phyloP scores from a whole-genome alignment of 2,797 vertebrate genomes.

The Coregonus ussuriensis region DNA sequence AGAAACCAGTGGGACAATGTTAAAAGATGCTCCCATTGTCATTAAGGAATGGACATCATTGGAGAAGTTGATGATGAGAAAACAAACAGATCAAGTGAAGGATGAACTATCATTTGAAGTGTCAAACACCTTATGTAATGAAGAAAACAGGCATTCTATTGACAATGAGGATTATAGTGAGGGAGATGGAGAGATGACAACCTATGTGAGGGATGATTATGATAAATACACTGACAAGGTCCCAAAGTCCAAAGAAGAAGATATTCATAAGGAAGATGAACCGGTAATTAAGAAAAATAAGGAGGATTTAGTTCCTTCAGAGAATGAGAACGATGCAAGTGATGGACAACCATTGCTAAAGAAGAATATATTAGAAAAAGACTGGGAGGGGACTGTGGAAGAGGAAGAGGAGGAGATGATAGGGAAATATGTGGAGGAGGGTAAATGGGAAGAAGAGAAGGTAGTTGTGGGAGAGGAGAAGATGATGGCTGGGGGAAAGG shows the following conservation, averaged over 20 bases:
- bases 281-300: constrained; percentile 1
- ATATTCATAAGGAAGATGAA: constrained; percentile 16
- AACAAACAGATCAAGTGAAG: constrained; percentile 17
- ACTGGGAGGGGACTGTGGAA: constrained; percentile 63
- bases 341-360: constrained; percentile 6
- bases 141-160: constrained; percentile 13
- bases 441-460: background rate
- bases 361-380: constrained; percentile 21
- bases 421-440: background rate
- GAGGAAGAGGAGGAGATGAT: constrained; percentile 50
- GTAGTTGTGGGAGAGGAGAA: background rate
- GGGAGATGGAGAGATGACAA: background rate
- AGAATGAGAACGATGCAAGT: constrained; percentile 15
- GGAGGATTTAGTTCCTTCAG: constrained; percentile 3
- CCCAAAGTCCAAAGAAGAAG: constrained; percentile 12
- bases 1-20: background rate
- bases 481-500: too few species aligned
- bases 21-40: background rate
- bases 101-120: constrained; percentile 13
- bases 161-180: constrained; percentile 13
- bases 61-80: constrained; percentile 31
- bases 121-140: background rate
- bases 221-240: background rate
- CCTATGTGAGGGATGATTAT: constrained; percentile 1
- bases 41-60: constrained; percentile 1